Conservation (phyloP, 2,888 invertebrate species). For the Cosmorhoe ocellata region DNA sequence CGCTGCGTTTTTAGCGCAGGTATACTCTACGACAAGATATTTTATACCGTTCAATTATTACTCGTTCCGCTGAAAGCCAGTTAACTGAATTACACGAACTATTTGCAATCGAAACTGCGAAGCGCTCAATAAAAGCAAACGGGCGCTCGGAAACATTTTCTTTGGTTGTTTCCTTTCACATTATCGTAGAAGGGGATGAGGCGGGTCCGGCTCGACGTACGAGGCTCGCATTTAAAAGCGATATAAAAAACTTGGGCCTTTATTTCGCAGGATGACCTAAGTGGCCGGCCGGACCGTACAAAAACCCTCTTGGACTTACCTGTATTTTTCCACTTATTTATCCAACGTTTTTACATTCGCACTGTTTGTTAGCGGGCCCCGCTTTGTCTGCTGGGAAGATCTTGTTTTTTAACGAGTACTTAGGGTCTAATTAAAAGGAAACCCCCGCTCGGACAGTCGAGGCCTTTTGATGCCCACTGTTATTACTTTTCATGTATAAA, state of each 20-base stretch:
- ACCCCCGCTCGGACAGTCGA: constrained; percentile 75
- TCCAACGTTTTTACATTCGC: constrained; percentile 80
- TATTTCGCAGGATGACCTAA: constrained; percentile 82
- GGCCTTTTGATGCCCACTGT: constrained; percentile 79
- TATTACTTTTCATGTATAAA: constrained; percentile 79
- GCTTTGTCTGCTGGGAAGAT: constrained; percentile 79
- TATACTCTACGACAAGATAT: constrained; percentile 53
- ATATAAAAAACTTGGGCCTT: constrained; percentile 80
- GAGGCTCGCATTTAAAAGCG: constrained; percentile 79
- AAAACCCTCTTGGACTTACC: constrained; percentile 81
- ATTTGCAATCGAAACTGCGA: constrained; percentile 79
- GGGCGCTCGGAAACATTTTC: constrained; percentile 77
- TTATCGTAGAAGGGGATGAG: constrained; percentile 74
- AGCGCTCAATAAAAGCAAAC: constrained; percentile 75
- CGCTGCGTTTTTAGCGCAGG: constrained; percentile 48
- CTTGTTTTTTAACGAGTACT: constrained; percentile 82
- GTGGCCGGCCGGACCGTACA: constrained; percentile 79
- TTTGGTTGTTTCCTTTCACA: constrained; percentile 80
- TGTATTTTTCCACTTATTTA: constrained; percentile 83
- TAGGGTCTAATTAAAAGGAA: constrained; percentile 82
- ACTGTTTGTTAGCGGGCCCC: constrained; percentile 74
- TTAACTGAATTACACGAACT: constrained; percentile 78
- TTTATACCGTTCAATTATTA: constrained; percentile 54
- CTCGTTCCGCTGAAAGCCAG: constrained; percentile 53
- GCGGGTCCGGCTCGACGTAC: constrained; percentile 68